Percentiles rank a stretch among this genome's conserved stretches.
phyloP scores from a whole-genome alignment of 2,888 invertebrate genomes.

The Aporophyla lueneburgensis region DNA sequence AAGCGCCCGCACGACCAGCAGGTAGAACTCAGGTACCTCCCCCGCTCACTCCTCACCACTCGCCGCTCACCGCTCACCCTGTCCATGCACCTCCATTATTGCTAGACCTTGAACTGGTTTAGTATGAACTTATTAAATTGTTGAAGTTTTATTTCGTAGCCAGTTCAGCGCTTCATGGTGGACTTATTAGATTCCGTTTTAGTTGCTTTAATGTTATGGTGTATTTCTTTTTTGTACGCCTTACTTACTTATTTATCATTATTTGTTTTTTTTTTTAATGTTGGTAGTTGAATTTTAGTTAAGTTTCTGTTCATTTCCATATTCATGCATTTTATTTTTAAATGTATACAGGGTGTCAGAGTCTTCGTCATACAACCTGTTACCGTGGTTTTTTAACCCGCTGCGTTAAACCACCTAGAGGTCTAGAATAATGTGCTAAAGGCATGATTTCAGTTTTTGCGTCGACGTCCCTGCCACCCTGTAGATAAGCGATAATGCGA shows the following conservation, averaged over 20 bases:
- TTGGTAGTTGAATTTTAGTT: background rate
- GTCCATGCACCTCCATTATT: constrained; percentile 64
- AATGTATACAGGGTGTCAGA: background rate
- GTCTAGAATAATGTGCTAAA: too few relatives aligned
- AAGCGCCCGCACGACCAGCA: constrained; percentile 89
- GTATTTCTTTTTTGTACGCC: constrained; percentile 3
- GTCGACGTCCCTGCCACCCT: too few relatives aligned
- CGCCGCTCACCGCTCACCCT: constrained; percentile 62
- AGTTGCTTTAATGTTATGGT: background rate
- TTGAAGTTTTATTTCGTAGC: constrained; percentile 1
- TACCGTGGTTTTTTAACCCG: too few relatives aligned
- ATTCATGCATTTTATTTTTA: constrained; percentile 42
- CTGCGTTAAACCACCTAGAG: too few relatives aligned
- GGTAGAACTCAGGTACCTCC: constrained; percentile 91
- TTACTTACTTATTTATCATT: background rate
- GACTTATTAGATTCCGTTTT: constrained; percentile 3
- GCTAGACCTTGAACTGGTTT: constrained; percentile 4
- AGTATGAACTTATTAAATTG: background rate
- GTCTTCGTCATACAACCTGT: too few relatives aligned
- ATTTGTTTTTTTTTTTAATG: background rate
- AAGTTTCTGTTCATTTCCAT: constrained; percentile 11
- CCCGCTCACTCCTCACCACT: constrained; percentile 80
- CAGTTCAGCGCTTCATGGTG: background rate
- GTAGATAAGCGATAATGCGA: background rate
- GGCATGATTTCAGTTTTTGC: too few relatives aligned